Conservation (phyloP, 2,797 vertebrate species). For the Lepilemur septentrionalis region DNA sequence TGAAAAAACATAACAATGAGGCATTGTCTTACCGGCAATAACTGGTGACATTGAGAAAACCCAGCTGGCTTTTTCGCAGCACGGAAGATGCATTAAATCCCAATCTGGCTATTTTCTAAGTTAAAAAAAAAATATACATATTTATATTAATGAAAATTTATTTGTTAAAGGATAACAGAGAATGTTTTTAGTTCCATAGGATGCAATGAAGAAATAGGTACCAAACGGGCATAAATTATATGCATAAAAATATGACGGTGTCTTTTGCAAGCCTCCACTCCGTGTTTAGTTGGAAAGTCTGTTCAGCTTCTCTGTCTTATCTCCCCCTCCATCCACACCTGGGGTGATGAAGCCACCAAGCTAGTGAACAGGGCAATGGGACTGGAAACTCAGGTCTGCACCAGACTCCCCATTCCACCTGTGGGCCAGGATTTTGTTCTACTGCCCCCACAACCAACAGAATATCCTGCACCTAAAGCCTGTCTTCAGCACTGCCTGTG, state of each 20-base stretch:
- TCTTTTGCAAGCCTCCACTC: background rate
- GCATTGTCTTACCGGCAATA: conserved; percentile 91
- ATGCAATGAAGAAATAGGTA: background rate
- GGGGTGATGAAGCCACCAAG: background rate
- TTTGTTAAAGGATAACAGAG: background rate
- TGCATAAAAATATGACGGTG: background rate
- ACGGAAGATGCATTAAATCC: conserved; percentile 91
- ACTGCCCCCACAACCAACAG: background rate
- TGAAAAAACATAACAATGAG: background rate
- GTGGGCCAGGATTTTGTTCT: background rate
- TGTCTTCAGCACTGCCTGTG: background rate
- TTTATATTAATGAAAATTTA: background rate
- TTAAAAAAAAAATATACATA: background rate
- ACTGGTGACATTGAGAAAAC: conserved; percentile 87
- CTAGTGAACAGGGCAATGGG: background rate
- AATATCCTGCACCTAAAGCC: background rate
- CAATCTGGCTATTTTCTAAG: conserved; percentile 89
- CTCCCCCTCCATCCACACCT: background rate
- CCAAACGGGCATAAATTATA: background rate
- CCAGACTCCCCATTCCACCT: rapidly evolving
- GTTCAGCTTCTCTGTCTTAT: background rate
- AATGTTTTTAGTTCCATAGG: background rate
- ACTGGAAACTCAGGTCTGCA: background rate
- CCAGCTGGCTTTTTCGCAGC: conserved; percentile 91
- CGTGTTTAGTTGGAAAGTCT: background rate